Base-by-base conservation (phyloP, 2,888 invertebrate species). In the Siphlonurus alternatus region DNA sequence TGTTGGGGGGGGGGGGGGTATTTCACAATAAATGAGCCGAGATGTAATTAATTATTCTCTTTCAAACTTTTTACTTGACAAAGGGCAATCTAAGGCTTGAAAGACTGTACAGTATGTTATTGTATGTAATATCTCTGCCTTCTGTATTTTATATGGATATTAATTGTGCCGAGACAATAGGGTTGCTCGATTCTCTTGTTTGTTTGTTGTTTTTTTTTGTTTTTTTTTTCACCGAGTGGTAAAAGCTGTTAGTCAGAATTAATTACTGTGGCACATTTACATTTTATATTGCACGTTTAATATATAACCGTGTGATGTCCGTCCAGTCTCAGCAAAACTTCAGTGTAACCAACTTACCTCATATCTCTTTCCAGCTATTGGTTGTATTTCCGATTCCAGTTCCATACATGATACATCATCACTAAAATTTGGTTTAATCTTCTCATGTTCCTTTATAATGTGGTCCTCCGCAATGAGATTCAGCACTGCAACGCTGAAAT, bases 401-500 rank as follows among this genome's bases (percentile, higher is more conserved):
- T 54, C 15, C n/a, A 19, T 1, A 51, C 53, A 62, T 24, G 10
- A 5, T 61, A 10, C 65, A 60, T 66, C 66, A 66, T 70, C 69
- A 59, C 70, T 66, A 66, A 69, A 66, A 68, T 72, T 66, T 68
- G 56, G 20, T 5, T 71, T 72, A 67, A 70, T 69, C 19, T 74
- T 71, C 61, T 74, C 73, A 64, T 64, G 63, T 61, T 65, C 66
- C 61, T 65, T 61, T 24, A 66, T 64, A 20, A 72, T 77, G 70
- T 76, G 78, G 23, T 83, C 79, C 69, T 80, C 77, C 5, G 81
- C 79, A 72, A 86, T 89, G n/a, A 85, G 78, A 65, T 80, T 82
- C 23, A 92, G 74, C 0, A 88, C 89, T 2, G 86, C 82, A 70
- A 90, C 82, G 72, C 91, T 90, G 68, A 64, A 76, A 73, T 61